Evolutionary conservation across 1,140 invertebrate species (phyloP).

Genomic region (Eumaeus atala): DNA sequence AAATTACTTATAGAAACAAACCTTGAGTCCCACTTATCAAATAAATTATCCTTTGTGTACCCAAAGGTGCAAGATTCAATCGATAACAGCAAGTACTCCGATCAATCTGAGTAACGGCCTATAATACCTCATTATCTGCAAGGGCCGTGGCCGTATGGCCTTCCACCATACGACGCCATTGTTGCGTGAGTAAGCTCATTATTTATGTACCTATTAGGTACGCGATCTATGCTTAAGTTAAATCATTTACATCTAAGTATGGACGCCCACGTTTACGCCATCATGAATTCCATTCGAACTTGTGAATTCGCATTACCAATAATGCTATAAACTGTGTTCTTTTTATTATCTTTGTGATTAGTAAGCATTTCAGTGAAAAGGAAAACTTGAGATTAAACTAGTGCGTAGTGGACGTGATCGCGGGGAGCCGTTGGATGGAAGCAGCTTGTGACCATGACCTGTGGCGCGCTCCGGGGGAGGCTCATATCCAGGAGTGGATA

Average conservation of each 20-base stretch:
- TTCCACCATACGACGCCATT: constrained; percentile 18
- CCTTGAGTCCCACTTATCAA: constrained; percentile 1
- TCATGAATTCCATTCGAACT: constrained; percentile 25
- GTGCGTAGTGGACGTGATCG: no score
- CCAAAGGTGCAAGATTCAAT: constrained; percentile 30
- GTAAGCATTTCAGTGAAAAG: no score
- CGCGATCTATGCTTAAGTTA: constrained; percentile 27
- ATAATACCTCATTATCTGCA: constrained; percentile 30
- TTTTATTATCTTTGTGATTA: not conserved
- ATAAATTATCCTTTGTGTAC: constrained; percentile 17
- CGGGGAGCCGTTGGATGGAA: no score
- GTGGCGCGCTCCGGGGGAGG: no score
- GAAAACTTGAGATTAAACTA: no score
- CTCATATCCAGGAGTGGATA: no score
- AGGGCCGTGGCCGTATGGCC: constrained; percentile 19
- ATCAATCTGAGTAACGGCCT: constrained; percentile 27
- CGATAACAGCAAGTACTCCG: constrained; percentile 26
- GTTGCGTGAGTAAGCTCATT: constrained; percentile 30
- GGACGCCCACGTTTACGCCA: constrained; percentile 25
- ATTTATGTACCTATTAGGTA: constrained; percentile 33
- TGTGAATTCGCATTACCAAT: not conserved
- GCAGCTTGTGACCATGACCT: no score
- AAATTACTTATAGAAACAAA: constrained; percentile 1
- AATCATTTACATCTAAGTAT: constrained; percentile 29
- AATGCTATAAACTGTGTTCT: not conserved